A percentile compares a stretch with the other conserved stretches of the same genome.
Conservation (phyloP, 2,797 vertebrate genomes). For the Ammospiza maritima region DNA sequence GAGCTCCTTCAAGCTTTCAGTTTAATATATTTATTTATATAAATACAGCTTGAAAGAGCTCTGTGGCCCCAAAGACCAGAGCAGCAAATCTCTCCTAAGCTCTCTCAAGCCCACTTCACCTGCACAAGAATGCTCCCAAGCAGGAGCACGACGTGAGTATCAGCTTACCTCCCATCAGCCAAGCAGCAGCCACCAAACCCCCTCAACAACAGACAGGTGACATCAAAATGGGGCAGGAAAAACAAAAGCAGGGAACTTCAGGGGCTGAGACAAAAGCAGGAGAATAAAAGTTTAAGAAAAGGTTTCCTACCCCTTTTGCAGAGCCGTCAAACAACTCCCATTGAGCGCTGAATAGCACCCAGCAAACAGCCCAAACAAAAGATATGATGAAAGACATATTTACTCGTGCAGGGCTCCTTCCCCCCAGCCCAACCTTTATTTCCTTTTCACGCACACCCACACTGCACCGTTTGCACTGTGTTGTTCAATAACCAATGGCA, state of each 20-base stretch:
- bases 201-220: slow-evolving; percentile 23
- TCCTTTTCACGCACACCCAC: slow-evolving; percentile 69
- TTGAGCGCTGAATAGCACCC: slow-evolving; percentile 74
- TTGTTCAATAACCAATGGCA: slow-evolving; percentile 75
- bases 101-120: slow-evolving; percentile 46
- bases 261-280: slow-evolving; percentile 45
- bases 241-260: slow-evolving; percentile 68
- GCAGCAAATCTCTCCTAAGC: neutral
- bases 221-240: neutral
- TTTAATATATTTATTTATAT: neutral
- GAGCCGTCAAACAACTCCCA: slow-evolving; percentile 65
- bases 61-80: neutral
- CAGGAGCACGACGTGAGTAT: neutral
- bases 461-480: slow-evolving; percentile 66
- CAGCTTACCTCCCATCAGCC: neutral
- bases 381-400: slow-evolving; percentile 75
- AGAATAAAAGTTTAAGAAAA: slow-evolving; percentile 71
- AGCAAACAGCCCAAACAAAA: slow-evolving; percentile 78
- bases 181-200: neutral
- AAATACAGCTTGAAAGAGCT: slow-evolving; percentile 7
- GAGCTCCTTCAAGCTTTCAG: neutral
- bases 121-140: neutral
- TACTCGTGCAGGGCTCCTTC: slow-evolving; percentile 65
- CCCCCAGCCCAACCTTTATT: slow-evolving; percentile 68
- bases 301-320: slow-evolving; percentile 59